Evolutionary conservation across 2,888 invertebrate species (phyloP).

Genomic region (Antheraea yamamai): DNA sequence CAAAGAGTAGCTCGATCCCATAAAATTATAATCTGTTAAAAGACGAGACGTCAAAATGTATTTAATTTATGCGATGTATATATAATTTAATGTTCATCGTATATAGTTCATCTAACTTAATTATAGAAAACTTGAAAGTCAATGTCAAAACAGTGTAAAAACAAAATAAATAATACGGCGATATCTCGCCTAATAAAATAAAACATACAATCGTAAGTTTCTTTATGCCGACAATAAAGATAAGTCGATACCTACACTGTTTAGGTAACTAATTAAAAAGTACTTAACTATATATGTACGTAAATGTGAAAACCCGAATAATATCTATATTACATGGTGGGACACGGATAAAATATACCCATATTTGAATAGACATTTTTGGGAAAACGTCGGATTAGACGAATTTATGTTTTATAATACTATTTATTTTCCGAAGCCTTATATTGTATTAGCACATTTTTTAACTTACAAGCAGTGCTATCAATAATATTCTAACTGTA

Average conservation of each 20-base stretch:
- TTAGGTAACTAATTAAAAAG: conserved; percentile 16
- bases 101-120: conserved; percentile 2
- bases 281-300: conserved; percentile 16
- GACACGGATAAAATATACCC: background rate
- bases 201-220: conserved; percentile 23
- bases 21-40: background rate
- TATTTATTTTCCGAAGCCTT: background rate
- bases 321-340: conserved; percentile 6
- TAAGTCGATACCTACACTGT: conserved; percentile 19
- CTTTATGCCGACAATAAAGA: conserved; percentile 22
- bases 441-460: too few relatives aligned
- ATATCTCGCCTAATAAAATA: conserved; percentile 23
- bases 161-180: conserved; percentile 17
- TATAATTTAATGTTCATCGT: background rate
- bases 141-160: conserved; percentile 20
- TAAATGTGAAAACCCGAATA: conserved; percentile 20
- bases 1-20: background rate
- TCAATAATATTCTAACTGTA: too few relatives aligned
- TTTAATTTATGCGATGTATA: background rate
- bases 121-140: conserved; percentile 19
- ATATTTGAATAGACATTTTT: conserved; percentile 4
- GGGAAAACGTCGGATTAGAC: background rate
- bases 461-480: too few relatives aligned
- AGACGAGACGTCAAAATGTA: background rate
- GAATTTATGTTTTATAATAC: conserved; percentile 1